Evolutionary conservation across 2,888 invertebrate genomes (phyloP).

Genomic region (Caprella mutica): DNA sequence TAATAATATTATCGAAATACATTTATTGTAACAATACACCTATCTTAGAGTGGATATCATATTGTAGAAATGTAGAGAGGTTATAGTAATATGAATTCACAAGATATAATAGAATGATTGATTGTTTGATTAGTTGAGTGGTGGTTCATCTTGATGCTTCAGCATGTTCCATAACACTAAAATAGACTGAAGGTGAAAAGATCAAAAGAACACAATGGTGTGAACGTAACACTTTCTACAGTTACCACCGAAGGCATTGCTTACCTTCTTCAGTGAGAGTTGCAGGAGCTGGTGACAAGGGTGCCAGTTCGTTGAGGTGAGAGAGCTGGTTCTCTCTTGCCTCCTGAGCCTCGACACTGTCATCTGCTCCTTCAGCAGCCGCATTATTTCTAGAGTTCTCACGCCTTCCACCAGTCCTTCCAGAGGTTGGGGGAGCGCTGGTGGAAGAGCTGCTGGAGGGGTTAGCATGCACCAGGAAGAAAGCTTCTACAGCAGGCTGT

Average conservation of each 20-base stretch:
- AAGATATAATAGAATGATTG: too few species aligned
- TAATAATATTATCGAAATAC: too few species aligned
- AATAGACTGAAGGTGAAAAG: neutral
- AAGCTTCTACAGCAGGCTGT: conserved; percentile 77
- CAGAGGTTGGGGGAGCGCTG: conserved; percentile 9
- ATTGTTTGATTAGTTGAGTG: too few species aligned
- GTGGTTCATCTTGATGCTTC: conserved; percentile 13
- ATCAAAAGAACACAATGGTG: neutral
- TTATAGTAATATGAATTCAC: too few species aligned
- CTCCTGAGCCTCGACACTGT: conserved; percentile 36
- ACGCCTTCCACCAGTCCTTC: neutral
- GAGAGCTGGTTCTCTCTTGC: conserved; percentile 44
- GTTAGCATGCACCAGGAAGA: conserved; percentile 64
- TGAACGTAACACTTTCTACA: too few species aligned
- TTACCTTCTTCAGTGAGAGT: conserved; percentile 34
- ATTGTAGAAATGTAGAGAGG: too few species aligned
- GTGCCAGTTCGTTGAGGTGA: conserved; percentile 40
- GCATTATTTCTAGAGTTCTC: too few species aligned
- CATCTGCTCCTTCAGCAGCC: conserved; percentile 36
- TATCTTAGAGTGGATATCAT: too few species aligned
- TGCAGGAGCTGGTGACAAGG: conserved; percentile 37
- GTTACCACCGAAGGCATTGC: too few species aligned
- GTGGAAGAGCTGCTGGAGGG: conserved; percentile 11
- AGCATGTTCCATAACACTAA: conserved; percentile 9
- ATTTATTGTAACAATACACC: too few species aligned